Evolutionary conservation across 1,140 invertebrate genomes (phyloP).

Genomic region (Drosophila sp.): DNA sequence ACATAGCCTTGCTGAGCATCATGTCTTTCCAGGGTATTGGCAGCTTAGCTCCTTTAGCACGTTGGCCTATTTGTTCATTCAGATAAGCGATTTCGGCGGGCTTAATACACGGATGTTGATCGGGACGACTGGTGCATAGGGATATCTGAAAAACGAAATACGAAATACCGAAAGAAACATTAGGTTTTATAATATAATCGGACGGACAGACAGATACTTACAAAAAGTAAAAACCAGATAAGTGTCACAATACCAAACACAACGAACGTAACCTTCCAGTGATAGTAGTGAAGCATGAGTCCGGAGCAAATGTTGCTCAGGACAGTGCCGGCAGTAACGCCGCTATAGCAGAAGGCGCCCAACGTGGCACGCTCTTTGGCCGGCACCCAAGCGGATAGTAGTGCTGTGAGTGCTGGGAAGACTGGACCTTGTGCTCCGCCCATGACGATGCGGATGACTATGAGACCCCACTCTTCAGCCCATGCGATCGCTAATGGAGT

Average conservation of each 20-base stretch:
- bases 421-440: conserved; percentile 88
- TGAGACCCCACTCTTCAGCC: conserved; percentile 3
- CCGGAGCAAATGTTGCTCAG: conserved; percentile 89
- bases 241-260: conserved; percentile 90
- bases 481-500: conserved; percentile 10
- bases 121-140: conserved; percentile 87
- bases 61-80: conserved; percentile 55
- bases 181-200: no score
- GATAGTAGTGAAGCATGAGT: conserved; percentile 87
- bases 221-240: conserved; percentile 89
- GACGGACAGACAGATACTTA: conserved; percentile 62
- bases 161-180: no score
- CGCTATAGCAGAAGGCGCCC: conserved; percentile 89
- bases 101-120: conserved; percentile 89
- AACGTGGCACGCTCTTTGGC: conserved; percentile 88
- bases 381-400: conserved; percentile 88
- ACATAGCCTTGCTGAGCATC: conserved; percentile 87
- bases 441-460: conserved; percentile 29
- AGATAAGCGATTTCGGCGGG: conserved; percentile 89
- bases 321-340: conserved; percentile 89
- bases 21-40: conserved; percentile 86
- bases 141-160: conserved; percentile 62
- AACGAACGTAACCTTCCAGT: conserved; percentile 91
- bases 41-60: conserved; percentile 6
- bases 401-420: conserved; percentile 89